These are phyloP conservation scores for Caenorhabditis angaria DNA, from an alignment of 2,888 invertebrate genomes.

Conservation along the genomic window DNA sequence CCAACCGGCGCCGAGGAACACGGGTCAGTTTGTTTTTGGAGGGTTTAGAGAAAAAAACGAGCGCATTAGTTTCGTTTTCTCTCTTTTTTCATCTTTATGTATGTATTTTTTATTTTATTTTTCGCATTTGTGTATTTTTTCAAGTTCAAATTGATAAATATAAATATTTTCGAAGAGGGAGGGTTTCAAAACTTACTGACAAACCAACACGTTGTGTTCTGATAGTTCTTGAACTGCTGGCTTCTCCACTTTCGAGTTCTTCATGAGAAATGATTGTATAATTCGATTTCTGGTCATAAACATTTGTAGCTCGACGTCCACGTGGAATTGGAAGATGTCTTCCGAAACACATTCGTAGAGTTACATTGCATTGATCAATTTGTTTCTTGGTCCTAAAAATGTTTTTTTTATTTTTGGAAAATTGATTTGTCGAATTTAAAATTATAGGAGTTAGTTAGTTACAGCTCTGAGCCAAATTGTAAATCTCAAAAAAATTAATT, in stretches of 20 bases:
- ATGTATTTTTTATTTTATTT: constrained; percentile 1
- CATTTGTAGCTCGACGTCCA: constrained; percentile 8
- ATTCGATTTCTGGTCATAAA: background rate
- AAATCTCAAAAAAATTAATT: too few species aligned
- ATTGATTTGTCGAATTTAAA: too few species aligned
- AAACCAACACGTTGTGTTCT: background rate
- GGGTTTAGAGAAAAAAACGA: constrained; percentile 10
- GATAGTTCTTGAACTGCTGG: background rate
- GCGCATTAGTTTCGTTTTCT: constrained; percentile 5
- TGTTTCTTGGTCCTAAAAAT: constrained; percentile 19
- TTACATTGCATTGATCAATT: constrained; percentile 9
- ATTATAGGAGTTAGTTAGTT: too few species aligned
- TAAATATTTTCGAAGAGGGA: background rate
- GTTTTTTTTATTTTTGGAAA: background rate
- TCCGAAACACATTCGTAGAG: constrained; percentile 18
- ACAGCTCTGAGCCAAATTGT: too few species aligned
- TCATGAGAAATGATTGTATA: background rate
- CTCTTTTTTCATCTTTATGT: constrained; percentile 9
- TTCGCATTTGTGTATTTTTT: background rate
- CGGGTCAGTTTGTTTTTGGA: constrained; percentile 34
- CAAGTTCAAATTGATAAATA: too few species aligned
- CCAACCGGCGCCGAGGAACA: constrained; percentile 22
- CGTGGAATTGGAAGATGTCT: constrained; percentile 29
- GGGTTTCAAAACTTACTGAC: background rate
- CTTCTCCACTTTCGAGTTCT: background rate